These are phyloP conservation scores for Sphenodon punctatus DNA, from an alignment of 2,797 vertebrate genomes.

Conservation along the genomic window DNA sequence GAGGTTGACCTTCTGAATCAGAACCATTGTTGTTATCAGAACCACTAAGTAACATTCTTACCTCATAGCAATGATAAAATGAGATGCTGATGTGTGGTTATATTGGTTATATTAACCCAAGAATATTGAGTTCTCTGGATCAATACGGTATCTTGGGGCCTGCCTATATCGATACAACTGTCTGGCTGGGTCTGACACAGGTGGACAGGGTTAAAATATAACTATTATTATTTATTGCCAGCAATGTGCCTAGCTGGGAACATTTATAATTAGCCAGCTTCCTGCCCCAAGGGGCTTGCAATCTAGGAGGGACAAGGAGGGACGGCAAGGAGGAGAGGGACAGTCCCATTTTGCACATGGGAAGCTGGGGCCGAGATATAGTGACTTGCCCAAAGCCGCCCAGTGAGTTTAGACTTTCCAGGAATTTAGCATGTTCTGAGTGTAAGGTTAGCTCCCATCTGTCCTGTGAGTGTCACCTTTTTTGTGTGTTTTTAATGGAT, in stretches of 20 bases:
- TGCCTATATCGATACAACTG: neutral
- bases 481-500: too few species aligned
- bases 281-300: too few species aligned
- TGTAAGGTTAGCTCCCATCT: neutral
- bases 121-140: neutral
- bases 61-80: fast-evolving
- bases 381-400: neutral
- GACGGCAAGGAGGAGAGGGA: too few species aligned
- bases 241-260: too few species aligned
- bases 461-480: too few species aligned
- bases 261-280: too few species aligned
- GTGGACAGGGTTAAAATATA: neutral
- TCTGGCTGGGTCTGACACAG: too few species aligned
- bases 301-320: too few species aligned
- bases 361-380: neutral
- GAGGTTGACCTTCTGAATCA: neutral
- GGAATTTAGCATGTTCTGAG: fast-evolving
- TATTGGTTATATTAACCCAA: neutral
- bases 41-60: neutral
- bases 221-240: too few species aligned
- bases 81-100: neutral
- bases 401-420: neutral
- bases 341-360: neutral
- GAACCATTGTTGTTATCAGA: neutral
- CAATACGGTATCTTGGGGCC: neutral